Base-by-base conservation (phyloP, 2,888 invertebrate species). In the Schizotus pectinicornis region DNA sequence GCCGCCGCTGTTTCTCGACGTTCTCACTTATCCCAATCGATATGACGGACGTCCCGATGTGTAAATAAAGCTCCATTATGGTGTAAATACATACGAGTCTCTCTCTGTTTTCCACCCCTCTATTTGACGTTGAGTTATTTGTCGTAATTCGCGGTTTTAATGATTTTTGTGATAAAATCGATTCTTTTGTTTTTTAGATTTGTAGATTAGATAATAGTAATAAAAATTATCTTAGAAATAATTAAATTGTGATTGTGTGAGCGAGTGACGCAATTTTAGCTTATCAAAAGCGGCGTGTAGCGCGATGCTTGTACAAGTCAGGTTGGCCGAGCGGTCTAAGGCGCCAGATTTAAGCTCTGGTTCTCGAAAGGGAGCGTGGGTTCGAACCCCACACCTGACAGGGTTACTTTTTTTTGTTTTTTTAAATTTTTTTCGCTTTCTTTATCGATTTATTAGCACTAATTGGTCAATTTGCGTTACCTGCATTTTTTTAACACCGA, bases 341-440 rank as follows among this genome's bases (percentile, higher is more conserved):
- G 85, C 85, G 85, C 84, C 85, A 85, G 85, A 85, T 82, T 85
- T 85, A 85, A 85, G 85, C 81, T 85, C 85, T 85, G 84, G 84
- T 85, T 84, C 85, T 81, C 85, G 78, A 77, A 74, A 78, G 85
- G 83, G 85, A 84, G 84, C 85, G 85, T 85, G 85, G 85, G 85
- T 85, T 85, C 85, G 85, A 85, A 85, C 84, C 85, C 85, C 85
- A 49, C 49, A 49, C 49, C 11, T 35, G 11, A 35, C n/a, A 35
- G 11, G 2, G 11, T 3, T 3, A 35, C 6, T 35, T 11, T 11
- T 35, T 11, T n/a, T 35, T 3, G n/a, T n/a, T 35, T 35, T 35
- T 35, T 35, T 6, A 3, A 35, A 11, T 6, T 9, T 35, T 35
- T 35, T 35, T 35, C 6, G 11, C n/a, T 3, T 3, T 35, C 6